Base-by-base conservation (phyloP, 2,797 vertebrate genomes). In the Columba guinea region DNA sequence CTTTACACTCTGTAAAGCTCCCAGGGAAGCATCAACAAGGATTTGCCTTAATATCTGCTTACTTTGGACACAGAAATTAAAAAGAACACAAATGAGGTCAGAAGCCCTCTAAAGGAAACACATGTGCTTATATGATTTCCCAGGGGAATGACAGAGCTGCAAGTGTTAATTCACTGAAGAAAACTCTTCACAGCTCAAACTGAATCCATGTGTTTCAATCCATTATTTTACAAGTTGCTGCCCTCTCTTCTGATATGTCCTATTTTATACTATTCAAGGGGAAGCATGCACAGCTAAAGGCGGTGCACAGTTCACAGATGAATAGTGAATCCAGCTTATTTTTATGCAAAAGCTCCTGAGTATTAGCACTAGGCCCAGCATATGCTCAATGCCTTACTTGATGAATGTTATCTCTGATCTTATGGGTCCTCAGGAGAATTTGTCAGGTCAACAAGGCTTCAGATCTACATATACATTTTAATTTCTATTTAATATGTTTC, bases 71-170 rank as follows among this genome's bases (percentile, higher is more conserved):
- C 46, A 83, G 77, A 94, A 93, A 94, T 89, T 70, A 90, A 86
- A 51, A 80, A 78, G 30, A 84, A 23, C 48, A 44, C 79, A 85
- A 96, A 96, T 65, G 89, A 91, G 94, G 94, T 92, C 96, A 96
- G 87, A 67, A 92, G 58, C 70, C 59, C 88, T 93, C 90, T 79
- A 34, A 87, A 89, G 68, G 77, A 89, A 93, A 58, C 53, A 59
- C 23, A 55, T 71, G 52, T 51, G 74, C 77, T 92, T 48, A 71
- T 6, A 18, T 58, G 81, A 88, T 93, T 96, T 95, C 95, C 88
- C 81, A 85, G 68, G 76, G 77, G 86, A 85, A 87, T 0, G 0
- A 51, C 67, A 84, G 51, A 0, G 3, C 82, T 94, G 87, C 67
- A 87, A 64, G 70, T 75, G 62, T 28, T 80, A 87, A 94, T 48